A percentile compares a stretch with the other conserved stretches of the same genome.
phyloP scores from a whole-genome alignment of 1,140 invertebrate species.

The Plodia interpunctella region DNA sequence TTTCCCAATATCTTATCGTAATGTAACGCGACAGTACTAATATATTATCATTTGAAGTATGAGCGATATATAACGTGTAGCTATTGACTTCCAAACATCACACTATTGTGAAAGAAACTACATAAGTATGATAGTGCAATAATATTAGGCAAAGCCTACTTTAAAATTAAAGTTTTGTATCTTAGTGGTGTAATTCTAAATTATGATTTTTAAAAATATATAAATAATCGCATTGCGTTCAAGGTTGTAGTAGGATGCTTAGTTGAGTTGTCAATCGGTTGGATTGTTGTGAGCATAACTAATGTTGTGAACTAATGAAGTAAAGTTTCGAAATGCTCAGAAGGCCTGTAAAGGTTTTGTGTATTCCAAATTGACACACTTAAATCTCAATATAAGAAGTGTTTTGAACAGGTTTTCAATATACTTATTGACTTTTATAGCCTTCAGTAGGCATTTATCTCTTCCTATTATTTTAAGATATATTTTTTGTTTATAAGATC shows the following conservation, averaged over 20 bases:
- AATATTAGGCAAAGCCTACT: conserved; percentile 70
- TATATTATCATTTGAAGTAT: conserved; percentile 14
- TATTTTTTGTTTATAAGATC: background rate
- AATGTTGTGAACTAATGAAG: too few species aligned
- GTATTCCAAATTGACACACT: too few species aligned
- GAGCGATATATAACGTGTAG: conserved; percentile 14
- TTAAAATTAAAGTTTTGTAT: conserved; percentile 65
- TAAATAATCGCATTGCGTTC: conserved; percentile 16
- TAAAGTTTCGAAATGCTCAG: too few species aligned
- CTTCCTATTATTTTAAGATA: too few species aligned
- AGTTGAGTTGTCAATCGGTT: background rate
- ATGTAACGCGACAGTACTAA: background rate
- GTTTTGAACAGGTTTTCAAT: too few species aligned
- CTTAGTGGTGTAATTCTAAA: conserved; percentile 66
- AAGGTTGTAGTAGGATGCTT: conserved; percentile 17
- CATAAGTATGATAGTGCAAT: conserved; percentile 70
- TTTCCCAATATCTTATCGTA: too few species aligned
- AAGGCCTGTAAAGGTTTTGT: too few species aligned
- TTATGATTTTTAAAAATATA: conserved; percentile 39
- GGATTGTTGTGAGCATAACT: background rate
- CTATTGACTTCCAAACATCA: conserved; percentile 38
- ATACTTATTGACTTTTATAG: too few species aligned
- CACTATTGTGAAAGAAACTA: conserved; percentile 42
- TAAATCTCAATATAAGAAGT: too few species aligned
- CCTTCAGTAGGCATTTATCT: too few species aligned